Evolutionary conservation across 2,113 vertebrate genomes (phyloP).

Genomic region (Microtus montanus): DNA sequence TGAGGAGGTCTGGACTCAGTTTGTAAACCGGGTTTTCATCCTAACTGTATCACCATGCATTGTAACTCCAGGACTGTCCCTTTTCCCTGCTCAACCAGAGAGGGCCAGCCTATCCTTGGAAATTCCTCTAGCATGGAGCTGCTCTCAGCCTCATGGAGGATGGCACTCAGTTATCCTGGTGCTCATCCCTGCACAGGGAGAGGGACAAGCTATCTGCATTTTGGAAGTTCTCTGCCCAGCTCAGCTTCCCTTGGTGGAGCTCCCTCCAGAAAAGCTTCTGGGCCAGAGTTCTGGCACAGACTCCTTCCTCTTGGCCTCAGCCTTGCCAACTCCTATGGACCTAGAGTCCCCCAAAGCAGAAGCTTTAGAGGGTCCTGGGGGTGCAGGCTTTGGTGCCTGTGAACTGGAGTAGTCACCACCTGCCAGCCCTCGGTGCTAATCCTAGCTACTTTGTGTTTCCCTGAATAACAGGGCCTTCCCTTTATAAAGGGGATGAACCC

Average conservation of each 20-base stretch:
- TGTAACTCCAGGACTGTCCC: neutral
- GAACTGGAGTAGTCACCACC: neutral
- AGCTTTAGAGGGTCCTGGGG: neutral
- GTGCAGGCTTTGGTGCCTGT: neutral
- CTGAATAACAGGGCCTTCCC: rapidly evolving
- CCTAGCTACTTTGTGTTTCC: neutral
- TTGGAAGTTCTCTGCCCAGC: neutral
- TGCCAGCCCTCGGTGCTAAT: rapidly evolving
- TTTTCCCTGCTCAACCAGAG: neutral
- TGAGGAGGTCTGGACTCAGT: neutral
- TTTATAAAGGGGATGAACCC: rapidly evolving
- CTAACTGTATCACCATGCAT: neutral
- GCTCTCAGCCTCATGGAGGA: neutral
- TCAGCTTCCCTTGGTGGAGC: neutral
- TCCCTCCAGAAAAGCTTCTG: neutral
- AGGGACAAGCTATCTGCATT: neutral
- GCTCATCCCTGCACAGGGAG: rapidly evolving
- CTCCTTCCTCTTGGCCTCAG: neutral
- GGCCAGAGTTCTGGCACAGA: neutral
- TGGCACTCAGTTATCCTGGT: rapidly evolving
- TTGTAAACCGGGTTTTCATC: neutral
- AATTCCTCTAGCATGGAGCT: rapidly evolving
- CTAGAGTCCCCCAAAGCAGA: neutral
- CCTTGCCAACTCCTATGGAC: neutral
- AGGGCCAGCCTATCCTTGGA: neutral